A percentile compares a stretch with the other conserved stretches of the same genome.
Evolutionary conservation across 2,113 vertebrate species (phyloP).

Genomic region (Pluvialis apricaria): DNA sequence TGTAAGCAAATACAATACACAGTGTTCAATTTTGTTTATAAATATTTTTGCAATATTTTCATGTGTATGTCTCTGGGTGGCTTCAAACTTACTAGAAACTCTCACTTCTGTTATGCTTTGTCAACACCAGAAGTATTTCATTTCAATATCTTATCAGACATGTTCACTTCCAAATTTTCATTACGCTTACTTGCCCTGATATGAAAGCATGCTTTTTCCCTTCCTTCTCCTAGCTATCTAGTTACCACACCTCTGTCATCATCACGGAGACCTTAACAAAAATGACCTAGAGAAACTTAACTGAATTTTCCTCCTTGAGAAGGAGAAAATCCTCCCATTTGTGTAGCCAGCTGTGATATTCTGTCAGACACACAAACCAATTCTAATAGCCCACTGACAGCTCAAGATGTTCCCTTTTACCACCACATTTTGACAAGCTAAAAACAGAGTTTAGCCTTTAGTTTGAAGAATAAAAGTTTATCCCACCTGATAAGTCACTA

Average conservation of each 20-base stretch:
- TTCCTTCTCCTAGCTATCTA: not conserved
- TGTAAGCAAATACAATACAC: not conserved
- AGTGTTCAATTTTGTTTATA: not conserved
- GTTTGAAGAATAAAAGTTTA: not conserved
- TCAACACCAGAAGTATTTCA: not conserved
- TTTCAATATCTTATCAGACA: not conserved
- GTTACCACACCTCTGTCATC: not conserved
- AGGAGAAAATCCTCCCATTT: not conserved
- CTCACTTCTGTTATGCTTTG: not conserved
- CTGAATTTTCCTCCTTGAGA: not conserved
- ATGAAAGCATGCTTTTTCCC: not conserved
- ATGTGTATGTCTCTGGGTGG: not conserved
- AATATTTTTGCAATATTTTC: rapidly evolving
- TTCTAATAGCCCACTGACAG: not conserved
- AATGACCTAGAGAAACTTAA: not conserved
- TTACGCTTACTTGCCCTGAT: not conserved
- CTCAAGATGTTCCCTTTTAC: not conserved
- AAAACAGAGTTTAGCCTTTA: not conserved
- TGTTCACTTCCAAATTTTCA: not conserved
- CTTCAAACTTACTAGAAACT: not conserved
- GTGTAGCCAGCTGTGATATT: not conserved
- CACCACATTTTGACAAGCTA: not conserved
- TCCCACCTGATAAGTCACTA: not conserved
- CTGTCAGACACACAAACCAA: not conserved
- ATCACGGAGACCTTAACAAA: not conserved